Evolutionary conservation across 2,888 invertebrate genomes (phyloP), one percentile per base, ranked within the genome.

Genomic region (Athetis lepigone): DNA sequence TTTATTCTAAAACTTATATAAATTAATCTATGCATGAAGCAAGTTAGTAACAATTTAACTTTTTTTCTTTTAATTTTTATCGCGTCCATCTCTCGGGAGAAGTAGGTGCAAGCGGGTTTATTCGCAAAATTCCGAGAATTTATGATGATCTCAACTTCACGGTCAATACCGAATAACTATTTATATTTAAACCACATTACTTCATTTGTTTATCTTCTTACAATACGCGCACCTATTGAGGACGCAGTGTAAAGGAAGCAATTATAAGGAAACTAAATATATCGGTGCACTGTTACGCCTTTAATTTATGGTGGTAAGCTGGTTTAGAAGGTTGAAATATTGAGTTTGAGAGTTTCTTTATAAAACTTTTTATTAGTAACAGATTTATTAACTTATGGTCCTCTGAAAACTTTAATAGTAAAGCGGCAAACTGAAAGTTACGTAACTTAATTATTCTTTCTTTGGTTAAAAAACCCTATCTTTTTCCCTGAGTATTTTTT

Each of bases 81-180:
- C 2, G 9, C 37, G 19, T 40, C 9, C 11, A 4, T 27, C 21
- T 42, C 19, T 45, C 50, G 18, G 42, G 46, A 54, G 18, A 33
- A 36, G 5, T 27, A 19, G 11, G 4, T 42, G 33, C 37, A 16
- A 52, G 36, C 21, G n/a, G 36, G 19, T 16, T 52, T 49, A 47
- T 43, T 58, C 25, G 36, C 75, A 68, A 71, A 82, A 77, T 92
- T 90, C 91, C 77, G 71, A 86, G 92, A 90, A 91, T 69, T n/a
- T 59, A 49, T 70, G 84, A 85, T 90, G 90, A 91, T 88, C 84
- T 90, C 88, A 88, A 79, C 85, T 59, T 68, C 47, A 60, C 52
- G 61, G 66, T 67, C 63, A 67, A 49, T 52, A 63, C 43, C 18
- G 49, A 33, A 59, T 33, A 49, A 23, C 37, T 61, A 63, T 62